A percentile compares a stretch with the other conserved stretches of the same genome.
These are phyloP conservation scores for Melanotus villosus DNA, from an alignment of 2,888 invertebrate genomes.

Conservation along the genomic window DNA sequence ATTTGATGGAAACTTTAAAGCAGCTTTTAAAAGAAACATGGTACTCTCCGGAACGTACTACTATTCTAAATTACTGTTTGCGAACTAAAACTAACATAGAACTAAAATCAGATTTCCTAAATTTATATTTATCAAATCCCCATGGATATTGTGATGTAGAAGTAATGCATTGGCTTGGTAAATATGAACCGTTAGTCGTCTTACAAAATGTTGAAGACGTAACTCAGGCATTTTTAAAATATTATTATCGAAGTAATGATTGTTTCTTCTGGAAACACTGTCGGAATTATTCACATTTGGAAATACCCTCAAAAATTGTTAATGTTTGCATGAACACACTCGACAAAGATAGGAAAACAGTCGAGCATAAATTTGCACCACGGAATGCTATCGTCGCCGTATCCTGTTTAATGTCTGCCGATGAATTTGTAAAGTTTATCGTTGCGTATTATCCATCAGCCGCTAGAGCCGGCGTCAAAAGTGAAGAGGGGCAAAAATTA, in stretches of 20 bases:
- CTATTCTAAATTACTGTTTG: background rate
- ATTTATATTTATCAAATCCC: background rate
- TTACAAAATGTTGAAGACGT: background rate
- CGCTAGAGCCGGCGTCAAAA: background rate
- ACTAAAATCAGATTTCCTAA: background rate
- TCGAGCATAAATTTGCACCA: background rate
- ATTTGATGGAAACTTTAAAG: background rate
- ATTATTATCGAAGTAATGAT: background rate
- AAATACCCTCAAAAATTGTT: background rate
- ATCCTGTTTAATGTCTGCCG: background rate
- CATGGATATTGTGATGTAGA: background rate
- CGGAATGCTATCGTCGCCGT: constrained; percentile 3
- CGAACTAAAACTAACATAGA: background rate
- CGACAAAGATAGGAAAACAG: background rate
- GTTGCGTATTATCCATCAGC: constrained; percentile 1
- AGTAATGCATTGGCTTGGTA: background rate
- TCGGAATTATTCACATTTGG: background rate
- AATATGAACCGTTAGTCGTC: background rate
- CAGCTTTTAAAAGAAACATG: background rate
- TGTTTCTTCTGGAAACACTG: background rate
- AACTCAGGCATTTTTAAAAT: background rate
- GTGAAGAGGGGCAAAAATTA: background rate
- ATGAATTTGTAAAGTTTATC: constrained; percentile 8
- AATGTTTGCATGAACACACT: background rate
- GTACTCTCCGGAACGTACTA: background rate